A percentile compares a stretch with the other conserved stretches of the same genome.
These are phyloP conservation scores for Napeogenes inachia DNA, from an alignment of 2,888 invertebrate genomes.

Conservation along the genomic window DNA sequence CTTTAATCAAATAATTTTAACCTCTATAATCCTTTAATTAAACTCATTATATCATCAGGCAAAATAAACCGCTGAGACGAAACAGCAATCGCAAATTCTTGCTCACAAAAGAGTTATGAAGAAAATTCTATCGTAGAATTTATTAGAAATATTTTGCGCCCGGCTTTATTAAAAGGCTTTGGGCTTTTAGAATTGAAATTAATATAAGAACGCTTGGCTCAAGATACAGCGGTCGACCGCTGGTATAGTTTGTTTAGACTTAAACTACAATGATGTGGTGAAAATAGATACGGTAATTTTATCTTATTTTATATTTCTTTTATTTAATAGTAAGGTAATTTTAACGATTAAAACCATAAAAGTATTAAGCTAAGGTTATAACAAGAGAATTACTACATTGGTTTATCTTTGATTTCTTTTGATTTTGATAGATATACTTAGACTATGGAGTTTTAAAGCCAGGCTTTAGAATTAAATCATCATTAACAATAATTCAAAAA, in stretches of 20 bases:
- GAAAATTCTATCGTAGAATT: slow-evolving; percentile 24
- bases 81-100: background rate
- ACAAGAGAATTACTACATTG: no score
- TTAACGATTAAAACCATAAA: no score
- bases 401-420: no score
- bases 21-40: background rate
- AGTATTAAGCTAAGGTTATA: no score
- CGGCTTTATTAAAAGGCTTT: slow-evolving; percentile 24
- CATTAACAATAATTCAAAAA: no score
- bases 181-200: slow-evolving; percentile 21
- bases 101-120: slow-evolving; percentile 16
- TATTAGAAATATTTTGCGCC: slow-evolving; percentile 28
- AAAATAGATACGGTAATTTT: slow-evolving; percentile 8
- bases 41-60: background rate
- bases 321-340: background rate
- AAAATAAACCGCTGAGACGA: background rate
- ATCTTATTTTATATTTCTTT: background rate
- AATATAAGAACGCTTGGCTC: slow-evolving; percentile 11
- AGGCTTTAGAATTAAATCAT: no score
- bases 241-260: slow-evolving; percentile 9
- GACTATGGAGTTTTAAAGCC: no score
- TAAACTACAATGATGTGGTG: background rate
- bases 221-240: background rate
- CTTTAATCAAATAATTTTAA: background rate
- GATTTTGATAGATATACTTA: no score